phyloP scores from a whole-genome alignment of 2,113 vertebrate genomes.

The Brachirus orientalis region DNA sequence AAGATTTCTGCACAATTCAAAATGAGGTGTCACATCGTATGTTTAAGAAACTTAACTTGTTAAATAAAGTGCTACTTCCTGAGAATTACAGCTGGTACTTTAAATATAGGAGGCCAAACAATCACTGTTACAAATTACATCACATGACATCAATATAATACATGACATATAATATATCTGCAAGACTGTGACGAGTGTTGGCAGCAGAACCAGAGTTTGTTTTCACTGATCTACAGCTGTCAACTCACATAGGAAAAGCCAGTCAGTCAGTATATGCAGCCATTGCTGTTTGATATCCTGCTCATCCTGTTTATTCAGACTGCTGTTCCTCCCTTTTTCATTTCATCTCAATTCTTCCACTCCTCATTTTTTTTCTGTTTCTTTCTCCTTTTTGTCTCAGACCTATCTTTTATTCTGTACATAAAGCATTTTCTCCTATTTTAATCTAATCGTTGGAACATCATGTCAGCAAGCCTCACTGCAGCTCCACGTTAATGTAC shows the following conservation, averaged over 20 bases:
- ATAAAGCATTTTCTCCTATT: conserved; percentile 24
- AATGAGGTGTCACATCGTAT: no score
- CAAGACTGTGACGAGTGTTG: conserved; percentile 59
- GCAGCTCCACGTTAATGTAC: conserved; percentile 15
- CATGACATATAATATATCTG: conserved; percentile 62
- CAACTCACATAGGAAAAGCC: conserved; percentile 66
- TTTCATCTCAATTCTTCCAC: no score
- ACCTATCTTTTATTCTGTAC: background rate
- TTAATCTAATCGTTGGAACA: conserved; percentile 31
- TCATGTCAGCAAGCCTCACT: conserved; percentile 45
- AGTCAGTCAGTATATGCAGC: conserved; percentile 41
- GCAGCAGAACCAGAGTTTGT: conserved; percentile 75
- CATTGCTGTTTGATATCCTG: conserved; percentile 62
- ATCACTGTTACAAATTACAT: conserved; percentile 44
- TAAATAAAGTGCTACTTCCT: no score
- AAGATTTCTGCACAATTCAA: no score
- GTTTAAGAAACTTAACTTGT: no score
- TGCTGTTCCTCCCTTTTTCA: conserved; percentile 1
- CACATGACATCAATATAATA: conserved; percentile 51
- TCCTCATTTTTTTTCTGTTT: conserved; percentile 4
- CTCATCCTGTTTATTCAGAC: conserved; percentile 69
- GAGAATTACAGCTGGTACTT: no score
- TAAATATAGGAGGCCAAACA: conserved; percentile 1
- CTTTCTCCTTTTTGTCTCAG: background rate
- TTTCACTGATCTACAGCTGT: conserved; percentile 71